Evolutionary conservation across 1,140 invertebrate species (phyloP).

Genomic region (Sipha flava): DNA sequence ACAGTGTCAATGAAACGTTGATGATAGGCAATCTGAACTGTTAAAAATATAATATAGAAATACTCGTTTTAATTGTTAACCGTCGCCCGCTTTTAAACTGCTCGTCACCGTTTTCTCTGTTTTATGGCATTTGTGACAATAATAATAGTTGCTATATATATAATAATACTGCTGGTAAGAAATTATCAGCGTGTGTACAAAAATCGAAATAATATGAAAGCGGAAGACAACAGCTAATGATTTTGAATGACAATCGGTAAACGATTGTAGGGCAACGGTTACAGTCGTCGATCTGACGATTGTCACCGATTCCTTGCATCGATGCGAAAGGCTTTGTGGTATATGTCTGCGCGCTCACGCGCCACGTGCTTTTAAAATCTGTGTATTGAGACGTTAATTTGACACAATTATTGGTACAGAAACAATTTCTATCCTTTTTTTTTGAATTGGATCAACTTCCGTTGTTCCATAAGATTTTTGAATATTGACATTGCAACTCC

Average conservation of each 20-base stretch:
- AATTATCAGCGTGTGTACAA: neutral
- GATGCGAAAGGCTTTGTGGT: neutral
- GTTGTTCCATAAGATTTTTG: neutral
- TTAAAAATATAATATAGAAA: neutral
- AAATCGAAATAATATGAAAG: slow-evolving; percentile 9
- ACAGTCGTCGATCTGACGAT: slow-evolving; percentile 4
- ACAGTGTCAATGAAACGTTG: neutral
- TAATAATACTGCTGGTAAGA: neutral
- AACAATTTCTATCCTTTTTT: neutral
- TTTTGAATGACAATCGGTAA: slow-evolving; percentile 13
- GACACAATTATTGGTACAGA: neutral
- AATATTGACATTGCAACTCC: too few relatives aligned
- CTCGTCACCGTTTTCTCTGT: neutral
- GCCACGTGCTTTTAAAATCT: neutral
- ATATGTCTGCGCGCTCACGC: too few relatives aligned
- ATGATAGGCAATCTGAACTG: neutral
- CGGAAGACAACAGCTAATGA: neutral
- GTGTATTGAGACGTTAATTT: neutral
- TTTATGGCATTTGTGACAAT: neutral
- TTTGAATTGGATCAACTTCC: neutral
- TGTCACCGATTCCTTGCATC: slow-evolving; percentile 8
- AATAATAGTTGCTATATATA: neutral
- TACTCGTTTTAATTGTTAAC: neutral
- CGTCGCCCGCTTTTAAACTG: neutral
- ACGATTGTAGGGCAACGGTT: slow-evolving; percentile 16